These are phyloP conservation scores for Prunella fulvescens DNA, from an alignment of 2,113 vertebrate species.

Conservation along the genomic window DNA sequence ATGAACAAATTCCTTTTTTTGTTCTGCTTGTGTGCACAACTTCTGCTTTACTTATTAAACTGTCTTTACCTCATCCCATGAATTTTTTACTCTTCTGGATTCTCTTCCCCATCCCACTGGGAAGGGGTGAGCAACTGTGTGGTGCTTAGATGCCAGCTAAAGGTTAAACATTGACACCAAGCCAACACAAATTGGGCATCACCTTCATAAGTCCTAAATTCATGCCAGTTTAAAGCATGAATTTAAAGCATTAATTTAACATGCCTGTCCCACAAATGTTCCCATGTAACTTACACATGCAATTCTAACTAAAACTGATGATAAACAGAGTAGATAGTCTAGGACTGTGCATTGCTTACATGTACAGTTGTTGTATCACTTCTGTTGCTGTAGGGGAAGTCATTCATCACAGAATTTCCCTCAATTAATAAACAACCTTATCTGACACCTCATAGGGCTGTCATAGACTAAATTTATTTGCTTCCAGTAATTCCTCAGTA, in stretches of 20 bases:
- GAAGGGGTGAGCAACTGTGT: accelerated
- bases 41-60: neutral
- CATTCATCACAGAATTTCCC: constrained; percentile 20
- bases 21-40: neutral
- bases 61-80: neutral
- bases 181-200: neutral
- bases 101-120: neutral
- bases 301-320: neutral
- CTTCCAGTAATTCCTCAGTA: constrained; percentile 27
- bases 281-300: neutral
- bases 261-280: neutral
- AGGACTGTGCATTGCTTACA: neutral
- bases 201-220: neutral
- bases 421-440: constrained; percentile 46
- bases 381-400: constrained; percentile 18
- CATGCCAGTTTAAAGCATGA: neutral
- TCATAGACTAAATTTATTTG: constrained; percentile 19
- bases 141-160: neutral
- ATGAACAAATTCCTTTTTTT: neutral
- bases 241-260: too few species aligned
- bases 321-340: neutral
- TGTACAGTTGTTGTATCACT: neutral
- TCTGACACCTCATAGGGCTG: neutral
- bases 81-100: neutral
- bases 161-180: neutral